Percentiles rank a stretch among this genome's conserved stretches.
Conservation (phyloP, 37 sponge, comb jelly and placozoan genomes). For the Ianthella basta region DNA sequence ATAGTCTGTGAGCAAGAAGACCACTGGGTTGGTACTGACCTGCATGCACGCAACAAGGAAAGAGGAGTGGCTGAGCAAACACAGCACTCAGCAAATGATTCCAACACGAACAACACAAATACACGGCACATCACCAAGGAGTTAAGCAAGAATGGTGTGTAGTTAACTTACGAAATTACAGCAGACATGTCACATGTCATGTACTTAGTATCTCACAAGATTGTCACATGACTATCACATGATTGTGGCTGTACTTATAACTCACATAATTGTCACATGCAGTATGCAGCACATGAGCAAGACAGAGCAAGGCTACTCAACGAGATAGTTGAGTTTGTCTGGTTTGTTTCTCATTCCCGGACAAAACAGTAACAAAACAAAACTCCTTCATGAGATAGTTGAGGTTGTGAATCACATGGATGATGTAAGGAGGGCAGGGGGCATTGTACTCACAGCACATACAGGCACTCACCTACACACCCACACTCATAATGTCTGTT, state of each 20-base stretch:
- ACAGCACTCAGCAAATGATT: background rate
- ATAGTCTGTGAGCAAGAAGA: constrained; percentile 5
- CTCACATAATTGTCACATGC: background rate
- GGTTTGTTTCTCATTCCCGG: background rate
- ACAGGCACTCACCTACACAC: background rate
- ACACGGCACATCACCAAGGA: too few relatives aligned
- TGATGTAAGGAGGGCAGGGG: background rate
- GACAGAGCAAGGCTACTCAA: too few relatives aligned
- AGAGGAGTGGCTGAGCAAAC: background rate
- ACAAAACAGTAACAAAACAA: background rate
- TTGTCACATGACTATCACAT: constrained; percentile 52
- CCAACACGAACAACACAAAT: background rate
- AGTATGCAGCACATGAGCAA: background rate
- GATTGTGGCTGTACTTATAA: constrained; percentile 34
- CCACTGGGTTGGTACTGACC: constrained; percentile 1
- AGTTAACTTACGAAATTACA: background rate
- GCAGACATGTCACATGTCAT: constrained; percentile 54
- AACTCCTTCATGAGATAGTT: background rate
- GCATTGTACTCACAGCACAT: background rate
- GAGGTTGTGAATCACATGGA: constrained; percentile 14
- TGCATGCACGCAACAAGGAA: background rate
- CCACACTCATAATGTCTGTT: background rate
- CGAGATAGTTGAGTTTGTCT: too few relatives aligned
- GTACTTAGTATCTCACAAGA: background rate
- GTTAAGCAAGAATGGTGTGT: background rate